Conservation (phyloP, 2,888 invertebrate species). For the Zaprionus lineosus region DNA sequence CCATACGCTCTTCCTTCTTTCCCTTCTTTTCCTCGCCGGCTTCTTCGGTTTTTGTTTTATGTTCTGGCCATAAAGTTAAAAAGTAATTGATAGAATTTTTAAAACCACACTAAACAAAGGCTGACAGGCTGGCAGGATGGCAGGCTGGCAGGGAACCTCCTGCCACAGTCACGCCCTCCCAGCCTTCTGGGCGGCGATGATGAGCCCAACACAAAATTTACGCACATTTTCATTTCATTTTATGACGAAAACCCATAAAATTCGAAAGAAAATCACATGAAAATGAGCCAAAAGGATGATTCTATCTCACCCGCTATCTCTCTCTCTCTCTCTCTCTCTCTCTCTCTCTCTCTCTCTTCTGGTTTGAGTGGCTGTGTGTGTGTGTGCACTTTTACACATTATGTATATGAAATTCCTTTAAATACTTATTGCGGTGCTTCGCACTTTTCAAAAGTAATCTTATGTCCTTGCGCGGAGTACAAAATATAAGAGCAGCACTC, state of each 20-base stretch:
- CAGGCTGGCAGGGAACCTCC: neutral
- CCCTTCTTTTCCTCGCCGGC: too few relatives aligned
- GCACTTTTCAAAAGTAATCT: slow-evolving; percentile 69
- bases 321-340: neutral
- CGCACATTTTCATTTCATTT: slow-evolving; percentile 70
- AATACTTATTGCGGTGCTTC: slow-evolving; percentile 72
- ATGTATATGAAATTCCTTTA: slow-evolving; percentile 76
- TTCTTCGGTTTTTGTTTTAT: slow-evolving; percentile 51
- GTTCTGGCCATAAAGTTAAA: slow-evolving; percentile 56
- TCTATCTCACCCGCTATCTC: neutral
- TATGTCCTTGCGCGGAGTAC: slow-evolving; percentile 44
- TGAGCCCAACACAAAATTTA: slow-evolving; percentile 62
- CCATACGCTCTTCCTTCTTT: too few relatives aligned
- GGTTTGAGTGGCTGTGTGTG: slow-evolving; percentile 10
- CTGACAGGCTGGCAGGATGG: neutral
- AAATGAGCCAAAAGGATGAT: slow-evolving; percentile 45
- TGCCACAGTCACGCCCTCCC: neutral
- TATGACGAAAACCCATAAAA: slow-evolving; percentile 73
- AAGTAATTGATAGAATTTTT: slow-evolving; percentile 78
- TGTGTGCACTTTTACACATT: slow-evolving; percentile 64
- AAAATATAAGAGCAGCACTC: slow-evolving; percentile 31
- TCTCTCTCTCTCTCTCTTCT: neutral
- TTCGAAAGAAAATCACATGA: slow-evolving; percentile 70
- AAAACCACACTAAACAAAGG: slow-evolving; percentile 52
- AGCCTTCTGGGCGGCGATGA: slow-evolving; percentile 23